Conservation (phyloP, 2,797 vertebrate species). For the Danionella dracula region DNA sequence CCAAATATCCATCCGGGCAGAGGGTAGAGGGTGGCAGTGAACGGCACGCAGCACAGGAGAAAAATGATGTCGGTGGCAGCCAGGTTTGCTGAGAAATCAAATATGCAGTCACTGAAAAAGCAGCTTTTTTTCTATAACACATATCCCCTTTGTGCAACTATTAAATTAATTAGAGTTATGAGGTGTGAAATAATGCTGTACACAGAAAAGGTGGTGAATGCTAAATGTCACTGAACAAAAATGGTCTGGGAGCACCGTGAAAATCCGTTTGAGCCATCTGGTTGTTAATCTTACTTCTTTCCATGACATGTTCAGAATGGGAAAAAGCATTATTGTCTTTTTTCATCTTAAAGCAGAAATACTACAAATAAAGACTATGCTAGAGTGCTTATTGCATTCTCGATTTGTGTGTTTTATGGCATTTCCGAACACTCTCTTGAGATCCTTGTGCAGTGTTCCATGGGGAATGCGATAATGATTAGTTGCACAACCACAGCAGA, state of each 20-base stretch:
- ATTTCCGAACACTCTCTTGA: background rate
- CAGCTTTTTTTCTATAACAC: background rate
- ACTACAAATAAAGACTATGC: background rate
- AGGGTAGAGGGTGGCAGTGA: conserved; percentile 79
- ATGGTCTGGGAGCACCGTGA: background rate
- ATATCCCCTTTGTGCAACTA: too few relatives aligned
- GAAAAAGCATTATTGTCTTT: background rate
- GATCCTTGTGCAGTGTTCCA: background rate
- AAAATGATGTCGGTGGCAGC: conserved; percentile 80
- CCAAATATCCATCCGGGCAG: conserved; percentile 80
- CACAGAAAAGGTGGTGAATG: too few relatives aligned
- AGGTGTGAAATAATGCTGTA: too few relatives aligned
- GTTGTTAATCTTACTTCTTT: background rate
- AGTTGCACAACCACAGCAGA: background rate
- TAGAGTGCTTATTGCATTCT: background rate
- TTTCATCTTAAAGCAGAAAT: background rate
- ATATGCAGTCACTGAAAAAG: background rate
- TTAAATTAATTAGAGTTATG: background rate
- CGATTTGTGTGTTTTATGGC: background rate
- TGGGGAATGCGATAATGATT: background rate
- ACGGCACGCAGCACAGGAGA: conserved; percentile 77
- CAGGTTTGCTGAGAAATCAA: conserved; percentile 68
- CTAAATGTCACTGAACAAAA: too few relatives aligned
- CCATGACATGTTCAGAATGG: background rate
- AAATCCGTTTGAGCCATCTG: background rate